Evolutionary conservation across 2,888 invertebrate genomes (phyloP).

Genomic region (Prosopocoilus inquinatus): DNA sequence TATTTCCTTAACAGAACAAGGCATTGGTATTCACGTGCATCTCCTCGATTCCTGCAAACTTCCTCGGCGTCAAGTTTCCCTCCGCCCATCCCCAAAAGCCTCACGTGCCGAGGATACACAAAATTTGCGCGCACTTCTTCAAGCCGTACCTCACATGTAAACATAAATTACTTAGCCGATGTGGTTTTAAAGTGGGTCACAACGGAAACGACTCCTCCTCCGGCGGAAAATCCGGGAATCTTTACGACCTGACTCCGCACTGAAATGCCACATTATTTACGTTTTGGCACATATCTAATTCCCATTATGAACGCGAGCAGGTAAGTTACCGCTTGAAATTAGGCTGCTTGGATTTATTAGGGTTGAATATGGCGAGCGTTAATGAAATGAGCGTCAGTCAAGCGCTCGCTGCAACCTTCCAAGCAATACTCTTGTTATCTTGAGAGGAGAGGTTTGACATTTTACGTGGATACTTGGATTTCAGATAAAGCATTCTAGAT

Average conservation of each 20-base stretch:
- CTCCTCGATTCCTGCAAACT: conserved; percentile 27
- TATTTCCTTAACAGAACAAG: background rate
- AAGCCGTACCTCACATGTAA: conserved; percentile 18
- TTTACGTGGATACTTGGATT: too few species aligned
- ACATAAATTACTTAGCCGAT: conserved; percentile 21
- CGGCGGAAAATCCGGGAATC: background rate
- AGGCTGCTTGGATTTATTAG: background rate
- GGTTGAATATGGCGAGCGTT: too few species aligned
- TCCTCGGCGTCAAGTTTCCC: conserved; percentile 29
- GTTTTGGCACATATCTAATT: conserved; percentile 7
- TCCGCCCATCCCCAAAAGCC: conserved; percentile 28
- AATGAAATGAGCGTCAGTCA: conserved; percentile 20
- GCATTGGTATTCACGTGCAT: conserved; percentile 33
- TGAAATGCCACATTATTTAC: conserved; percentile 11
- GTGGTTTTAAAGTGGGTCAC: conserved; percentile 18
- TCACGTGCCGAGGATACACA: conserved; percentile 30
- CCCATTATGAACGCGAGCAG: background rate
- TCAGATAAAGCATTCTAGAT: too few species aligned
- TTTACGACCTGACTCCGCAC: conserved; percentile 6
- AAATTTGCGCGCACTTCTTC: conserved; percentile 20
- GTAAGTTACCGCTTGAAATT: conserved; percentile 3
- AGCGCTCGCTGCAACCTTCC: conserved; percentile 15
- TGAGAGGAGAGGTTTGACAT: background rate
- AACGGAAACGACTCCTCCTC: conserved; percentile 6
- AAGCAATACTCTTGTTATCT: background rate